phyloP scores from a whole-genome alignment of 2,113 vertebrate genomes.

The Entosphenus tridentatus region DNA sequence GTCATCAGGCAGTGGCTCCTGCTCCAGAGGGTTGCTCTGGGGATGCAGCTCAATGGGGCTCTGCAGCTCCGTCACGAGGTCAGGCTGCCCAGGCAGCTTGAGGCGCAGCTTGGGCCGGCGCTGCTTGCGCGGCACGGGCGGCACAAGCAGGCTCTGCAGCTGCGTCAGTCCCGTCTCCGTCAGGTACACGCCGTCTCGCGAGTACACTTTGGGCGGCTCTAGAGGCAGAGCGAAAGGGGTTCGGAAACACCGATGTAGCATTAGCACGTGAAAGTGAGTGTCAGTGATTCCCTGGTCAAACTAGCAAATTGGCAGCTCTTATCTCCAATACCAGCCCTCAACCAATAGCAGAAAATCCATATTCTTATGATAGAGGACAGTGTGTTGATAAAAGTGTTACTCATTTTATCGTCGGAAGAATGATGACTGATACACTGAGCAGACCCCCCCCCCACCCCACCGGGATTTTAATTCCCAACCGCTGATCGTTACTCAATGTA shows the following conservation, averaged over 20 bases:
- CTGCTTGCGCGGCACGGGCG: conserved; percentile 39
- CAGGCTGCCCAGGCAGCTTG: conserved; percentile 77
- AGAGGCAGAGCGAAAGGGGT: neutral
- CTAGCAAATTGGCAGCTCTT: too few species aligned
- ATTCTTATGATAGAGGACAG: too few species aligned
- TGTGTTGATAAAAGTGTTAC: too few species aligned
- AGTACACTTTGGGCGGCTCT: conserved; percentile 75
- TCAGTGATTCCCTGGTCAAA: too few species aligned
- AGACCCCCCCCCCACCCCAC: too few species aligned
- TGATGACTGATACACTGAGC: too few species aligned
- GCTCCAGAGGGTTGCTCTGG: conserved; percentile 57
- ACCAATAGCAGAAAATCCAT: too few species aligned
- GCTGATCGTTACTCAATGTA: too few species aligned
- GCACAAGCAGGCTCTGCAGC: conserved; percentile 61
- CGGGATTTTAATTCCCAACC: too few species aligned
- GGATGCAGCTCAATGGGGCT: conserved; percentile 36
- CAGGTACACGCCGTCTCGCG: conserved; percentile 83
- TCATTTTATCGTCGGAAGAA: too few species aligned
- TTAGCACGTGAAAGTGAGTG: conserved; percentile 12
- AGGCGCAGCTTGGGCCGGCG: conserved; percentile 89
- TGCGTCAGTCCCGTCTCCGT: conserved; percentile 75
- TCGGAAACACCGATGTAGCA: neutral
- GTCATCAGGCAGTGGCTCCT: conserved; percentile 36
- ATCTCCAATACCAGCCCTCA: too few species aligned
- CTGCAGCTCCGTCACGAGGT: conserved; percentile 61